phyloP scores from a whole-genome alignment of 2,888 invertebrate genomes.

The Prenolepis imparis region DNA sequence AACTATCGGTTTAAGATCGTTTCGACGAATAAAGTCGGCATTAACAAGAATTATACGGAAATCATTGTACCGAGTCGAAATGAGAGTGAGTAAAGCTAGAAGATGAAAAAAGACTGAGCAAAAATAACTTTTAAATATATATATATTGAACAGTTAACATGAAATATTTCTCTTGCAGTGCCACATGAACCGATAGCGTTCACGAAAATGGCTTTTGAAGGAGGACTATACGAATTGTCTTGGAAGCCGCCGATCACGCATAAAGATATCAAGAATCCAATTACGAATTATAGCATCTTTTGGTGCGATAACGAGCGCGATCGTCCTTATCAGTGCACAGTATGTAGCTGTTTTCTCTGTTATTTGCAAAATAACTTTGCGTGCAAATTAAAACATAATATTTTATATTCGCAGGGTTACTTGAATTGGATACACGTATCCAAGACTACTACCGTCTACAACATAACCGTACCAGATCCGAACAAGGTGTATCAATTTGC shows the following conservation, averaged over 20 bases:
- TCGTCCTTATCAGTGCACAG: slow-evolving; percentile 88
- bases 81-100: slow-evolving; percentile 84
- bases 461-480: slow-evolving; percentile 89
- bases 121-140: not conserved
- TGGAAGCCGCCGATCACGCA: slow-evolving; percentile 90
- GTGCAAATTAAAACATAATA: not conserved
- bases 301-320: slow-evolving; percentile 90
- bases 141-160: not conserved
- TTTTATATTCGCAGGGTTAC: slow-evolving; percentile 86
- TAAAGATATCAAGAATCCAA: slow-evolving; percentile 83
- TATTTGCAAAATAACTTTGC: not conserved
- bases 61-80: slow-evolving; percentile 89
- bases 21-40: slow-evolving; percentile 89
- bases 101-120: not conserved
- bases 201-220: slow-evolving; percentile 91
- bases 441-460: slow-evolving; percentile 87
- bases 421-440: slow-evolving; percentile 89
- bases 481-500: slow-evolving; percentile 91
- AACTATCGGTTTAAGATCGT: slow-evolving; percentile 88
- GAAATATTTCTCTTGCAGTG: slow-evolving; percentile 79
- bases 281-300: slow-evolving; percentile 92
- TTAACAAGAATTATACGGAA: slow-evolving; percentile 87
- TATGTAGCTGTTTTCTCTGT: slow-evolving; percentile 73
- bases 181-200: slow-evolving; percentile 88
- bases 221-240: slow-evolving; percentile 91